phyloP scores from a whole-genome alignment of 2,113 vertebrate genomes.

The Myanophis thanlyinensis region DNA sequence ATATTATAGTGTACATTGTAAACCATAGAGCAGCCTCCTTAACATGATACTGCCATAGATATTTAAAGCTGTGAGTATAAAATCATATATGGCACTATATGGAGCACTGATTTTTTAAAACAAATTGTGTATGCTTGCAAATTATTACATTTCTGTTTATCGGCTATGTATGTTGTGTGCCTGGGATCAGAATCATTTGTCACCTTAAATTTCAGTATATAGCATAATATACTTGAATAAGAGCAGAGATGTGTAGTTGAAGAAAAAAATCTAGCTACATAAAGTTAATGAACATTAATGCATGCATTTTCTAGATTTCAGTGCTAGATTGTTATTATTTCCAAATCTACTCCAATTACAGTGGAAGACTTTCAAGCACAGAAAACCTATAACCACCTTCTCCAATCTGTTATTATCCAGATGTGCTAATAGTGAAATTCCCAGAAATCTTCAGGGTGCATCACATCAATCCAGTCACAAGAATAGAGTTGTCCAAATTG shows the following conservation, averaged over 20 bases:
- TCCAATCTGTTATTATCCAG: not conserved
- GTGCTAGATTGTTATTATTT: not conserved
- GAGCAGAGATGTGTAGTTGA: not conserved
- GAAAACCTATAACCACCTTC: not conserved
- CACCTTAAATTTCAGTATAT: not conserved
- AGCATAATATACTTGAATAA: not conserved
- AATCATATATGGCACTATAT: slow-evolving; percentile 14
- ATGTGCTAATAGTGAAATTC: not conserved
- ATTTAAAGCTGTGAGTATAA: not conserved
- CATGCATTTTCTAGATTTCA: not conserved
- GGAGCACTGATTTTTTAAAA: slow-evolving; percentile 15
- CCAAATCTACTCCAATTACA: not conserved
- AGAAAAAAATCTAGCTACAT: not conserved
- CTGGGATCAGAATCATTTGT: not conserved
- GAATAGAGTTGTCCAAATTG: not conserved
- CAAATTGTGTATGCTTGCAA: not conserved
- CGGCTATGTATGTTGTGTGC: not conserved
- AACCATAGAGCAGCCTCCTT: not conserved
- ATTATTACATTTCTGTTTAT: not conserved
- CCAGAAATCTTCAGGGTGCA: not conserved
- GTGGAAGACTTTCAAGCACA: not conserved
- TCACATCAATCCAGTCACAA: not conserved
- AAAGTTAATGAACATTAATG: not conserved
- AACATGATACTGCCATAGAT: not conserved
- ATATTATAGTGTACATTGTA: not conserved